A percentile compares a stretch with the other conserved stretches of the same genome.
These are phyloP conservation scores for Eilema caniola DNA, from an alignment of 2,888 invertebrate species.

Conservation along the genomic window DNA sequence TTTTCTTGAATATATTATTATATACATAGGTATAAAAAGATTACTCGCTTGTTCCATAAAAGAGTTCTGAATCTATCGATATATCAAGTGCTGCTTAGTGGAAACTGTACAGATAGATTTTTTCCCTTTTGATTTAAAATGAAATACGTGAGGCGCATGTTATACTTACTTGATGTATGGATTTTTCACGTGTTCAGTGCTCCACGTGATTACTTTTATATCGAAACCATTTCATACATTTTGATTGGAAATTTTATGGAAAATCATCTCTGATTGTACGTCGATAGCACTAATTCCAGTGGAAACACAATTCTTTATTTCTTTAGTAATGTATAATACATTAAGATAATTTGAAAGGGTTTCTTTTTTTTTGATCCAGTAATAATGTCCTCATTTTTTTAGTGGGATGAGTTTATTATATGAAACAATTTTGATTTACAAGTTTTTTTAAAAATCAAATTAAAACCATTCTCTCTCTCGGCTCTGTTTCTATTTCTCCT, in stretches of 20 bases:
- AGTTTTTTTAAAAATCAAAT: too few species aligned
- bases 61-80: neutral
- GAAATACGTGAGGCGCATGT: neutral
- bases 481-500: too few species aligned
- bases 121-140: slow-evolving; percentile 1
- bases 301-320: neutral
- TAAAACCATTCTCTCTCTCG: too few species aligned
- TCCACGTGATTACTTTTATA: slow-evolving; percentile 2
- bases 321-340: too few species aligned
- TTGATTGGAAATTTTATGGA: neutral
- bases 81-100: neutral
- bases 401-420: too few species aligned
- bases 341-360: too few species aligned
- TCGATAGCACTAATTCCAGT: neutral
- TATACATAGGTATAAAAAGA: neutral
- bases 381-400: too few species aligned
- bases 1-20: too few species aligned
- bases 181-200: neutral
- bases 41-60: neutral
- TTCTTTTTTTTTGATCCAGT: too few species aligned
- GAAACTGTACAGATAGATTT: neutral
- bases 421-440: too few species aligned
- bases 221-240: neutral
- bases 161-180: neutral
- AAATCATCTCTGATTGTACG: neutral